Base-by-base conservation (phyloP, 2,797 vertebrate genomes). In the Hoplostethus atlanticus region DNA sequence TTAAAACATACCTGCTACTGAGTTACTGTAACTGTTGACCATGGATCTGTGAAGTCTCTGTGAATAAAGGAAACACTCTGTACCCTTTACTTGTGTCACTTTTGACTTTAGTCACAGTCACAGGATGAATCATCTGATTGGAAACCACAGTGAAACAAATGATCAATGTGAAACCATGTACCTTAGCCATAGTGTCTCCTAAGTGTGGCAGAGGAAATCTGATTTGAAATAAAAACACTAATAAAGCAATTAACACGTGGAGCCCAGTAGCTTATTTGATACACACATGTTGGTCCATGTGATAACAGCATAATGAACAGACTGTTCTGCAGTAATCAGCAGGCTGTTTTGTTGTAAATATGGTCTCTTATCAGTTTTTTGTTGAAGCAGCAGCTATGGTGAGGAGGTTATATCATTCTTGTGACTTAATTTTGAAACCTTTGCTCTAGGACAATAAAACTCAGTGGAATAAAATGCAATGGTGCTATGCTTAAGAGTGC, bases 41-140 rank as follows among this genome's bases (percentile, higher is more conserved):
- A 83, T 87, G 42, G 70, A 89, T 90, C 90, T 93, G 90, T 93
- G 92, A 92, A 85, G 83, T 89, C 67, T 88, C 67, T 88, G 71
- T 88, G 81, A 91, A 91, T 92, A 88, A 91, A 91, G 6, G 8
- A 71, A 84, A 75, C 40, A 4, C 85, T 85, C 47, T 84, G 38
- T 87, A 85, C 58, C 28, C 34, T 46, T 56, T 2, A 28, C 11
- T 44, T 47, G 63, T 12, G 1, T 8, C 9, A 15, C 38, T 66
- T 66, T 59, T 60, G 11, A 53, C 9, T 58, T 69, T 5, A n/a
- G 28, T 60, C 59, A 46, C 28, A 2, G 21, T n/a, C n/a, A n/a
- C n/a, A n/a, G 44, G 25, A 2, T 56, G 15, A 55, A 63, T 59
- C 4, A 31, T 13, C 1, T 44, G 13, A 3, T n/a, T 2, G 16